Conservation (phyloP, 1,140 invertebrate species). For the Vanessa tameamea region DNA sequence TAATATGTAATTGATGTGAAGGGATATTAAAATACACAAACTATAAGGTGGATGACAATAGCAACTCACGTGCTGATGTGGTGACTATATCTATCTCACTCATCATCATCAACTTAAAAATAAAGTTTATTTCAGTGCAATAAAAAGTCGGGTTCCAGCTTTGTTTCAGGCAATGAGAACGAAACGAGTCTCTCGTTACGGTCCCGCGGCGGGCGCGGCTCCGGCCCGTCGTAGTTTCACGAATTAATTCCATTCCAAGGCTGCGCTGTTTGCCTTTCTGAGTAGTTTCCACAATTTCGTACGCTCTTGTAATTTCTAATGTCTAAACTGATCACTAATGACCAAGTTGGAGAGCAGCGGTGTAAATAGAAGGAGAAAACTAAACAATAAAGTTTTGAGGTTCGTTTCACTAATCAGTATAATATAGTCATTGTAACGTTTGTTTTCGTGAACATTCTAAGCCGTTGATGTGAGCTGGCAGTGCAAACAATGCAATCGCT, state of each 20-base stretch:
- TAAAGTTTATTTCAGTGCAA: not conserved
- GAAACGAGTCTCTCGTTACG: not conserved
- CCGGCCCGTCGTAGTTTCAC: slow-evolving; percentile 1
- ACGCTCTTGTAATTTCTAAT: slow-evolving; percentile 6
- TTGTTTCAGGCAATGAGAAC: not conserved
- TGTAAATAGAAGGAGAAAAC: not conserved
- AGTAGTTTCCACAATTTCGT: slow-evolving; percentile 11
- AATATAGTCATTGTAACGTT: too few relatives aligned
- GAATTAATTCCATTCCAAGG: slow-evolving; percentile 9
- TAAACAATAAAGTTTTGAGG: not conserved
- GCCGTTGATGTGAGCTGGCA: too few relatives aligned
- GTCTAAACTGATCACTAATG: slow-evolving; percentile 10
- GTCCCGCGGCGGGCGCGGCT: not conserved
- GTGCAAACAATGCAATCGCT: too few relatives aligned
- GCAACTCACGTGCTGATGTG: too few relatives aligned
- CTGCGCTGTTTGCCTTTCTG: slow-evolving; percentile 10
- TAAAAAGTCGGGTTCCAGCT: not conserved
- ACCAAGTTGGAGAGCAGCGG: slow-evolving; percentile 3
- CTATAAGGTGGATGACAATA: too few relatives aligned
- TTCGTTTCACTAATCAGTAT: not conserved
- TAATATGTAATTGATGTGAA: too few relatives aligned
- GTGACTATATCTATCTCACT: too few relatives aligned
- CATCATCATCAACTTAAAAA: too few relatives aligned
- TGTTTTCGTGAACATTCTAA: too few relatives aligned
- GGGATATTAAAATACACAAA: too few relatives aligned